Conservation (phyloP, 2,888 invertebrate species). For the Drosophila multiciliata region DNA sequence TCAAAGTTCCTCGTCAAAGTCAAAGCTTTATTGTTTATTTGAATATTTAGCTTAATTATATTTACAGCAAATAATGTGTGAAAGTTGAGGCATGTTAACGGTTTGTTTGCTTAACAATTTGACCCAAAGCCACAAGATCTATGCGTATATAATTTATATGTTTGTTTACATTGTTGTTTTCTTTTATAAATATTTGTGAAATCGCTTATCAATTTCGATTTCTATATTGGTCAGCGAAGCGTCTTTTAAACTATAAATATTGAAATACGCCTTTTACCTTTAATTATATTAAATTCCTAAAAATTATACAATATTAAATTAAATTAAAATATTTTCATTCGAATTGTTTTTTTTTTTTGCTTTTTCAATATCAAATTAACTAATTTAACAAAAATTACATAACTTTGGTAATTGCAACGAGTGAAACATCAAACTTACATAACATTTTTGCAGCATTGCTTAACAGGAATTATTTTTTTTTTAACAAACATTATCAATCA, state of each 20-base stretch:
- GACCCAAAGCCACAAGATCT: conserved; percentile 37
- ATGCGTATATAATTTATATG: neutral
- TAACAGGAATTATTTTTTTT: conserved; percentile 11
- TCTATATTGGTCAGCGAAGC: neutral
- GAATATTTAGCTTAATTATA: conserved; percentile 19
- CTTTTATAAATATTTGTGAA: neutral
- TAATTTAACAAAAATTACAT: neutral
- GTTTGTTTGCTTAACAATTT: conserved; percentile 23
- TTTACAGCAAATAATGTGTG: conserved; percentile 60
- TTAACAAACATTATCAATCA: conserved; percentile 20
- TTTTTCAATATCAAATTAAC: neutral
- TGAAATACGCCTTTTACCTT: neutral
- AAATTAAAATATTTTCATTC: neutral
- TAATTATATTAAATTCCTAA: neutral
- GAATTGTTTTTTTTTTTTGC: neutral
- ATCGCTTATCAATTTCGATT: conserved; percentile 10
- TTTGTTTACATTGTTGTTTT: neutral
- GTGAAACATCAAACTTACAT: neutral
- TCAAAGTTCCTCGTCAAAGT: neutral
- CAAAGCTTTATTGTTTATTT: conserved; percentile 15
- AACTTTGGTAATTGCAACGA: neutral
- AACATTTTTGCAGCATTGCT: neutral
- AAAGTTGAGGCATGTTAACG: conserved; percentile 36
- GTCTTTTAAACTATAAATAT: neutral
- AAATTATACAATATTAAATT: neutral